Percentiles rank a stretch among this genome's conserved stretches.
These are phyloP conservation scores for Pachycephala philippinensis DNA, from an alignment of 2,113 vertebrate species.

Conservation along the genomic window DNA sequence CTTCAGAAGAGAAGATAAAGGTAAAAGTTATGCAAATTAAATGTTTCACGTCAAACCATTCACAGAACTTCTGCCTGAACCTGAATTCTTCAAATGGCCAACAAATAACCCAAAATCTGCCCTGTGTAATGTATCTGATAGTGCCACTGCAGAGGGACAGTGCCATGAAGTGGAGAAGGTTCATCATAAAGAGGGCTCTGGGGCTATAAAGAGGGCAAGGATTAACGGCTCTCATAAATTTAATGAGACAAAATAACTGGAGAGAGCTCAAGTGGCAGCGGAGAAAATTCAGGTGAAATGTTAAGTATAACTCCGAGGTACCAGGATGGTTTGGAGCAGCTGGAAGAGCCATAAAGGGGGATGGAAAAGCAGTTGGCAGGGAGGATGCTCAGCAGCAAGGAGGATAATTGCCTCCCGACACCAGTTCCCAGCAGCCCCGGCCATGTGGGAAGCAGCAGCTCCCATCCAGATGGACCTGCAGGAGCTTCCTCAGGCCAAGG, in stretches of 20 bases:
- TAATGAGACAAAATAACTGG: background rate
- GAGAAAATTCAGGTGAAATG: background rate
- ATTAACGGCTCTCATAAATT: background rate
- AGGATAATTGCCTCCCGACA: background rate
- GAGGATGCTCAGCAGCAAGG: background rate
- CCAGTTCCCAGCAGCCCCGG: background rate
- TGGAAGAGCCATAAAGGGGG: background rate
- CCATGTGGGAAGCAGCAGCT: background rate
- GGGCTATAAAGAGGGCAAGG: background rate
- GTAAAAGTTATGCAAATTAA: background rate
- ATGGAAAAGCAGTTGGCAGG: background rate
- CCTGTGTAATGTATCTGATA: rapidly evolving
- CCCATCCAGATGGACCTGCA: background rate
- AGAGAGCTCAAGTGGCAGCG: background rate
- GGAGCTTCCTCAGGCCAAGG: background rate
- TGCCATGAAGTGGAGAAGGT: background rate
- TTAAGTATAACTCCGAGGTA: background rate
- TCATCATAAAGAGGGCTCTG: background rate
- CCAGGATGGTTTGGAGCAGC: background rate
- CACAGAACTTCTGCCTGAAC: background rate
- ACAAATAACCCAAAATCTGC: background rate
- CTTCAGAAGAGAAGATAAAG: background rate
- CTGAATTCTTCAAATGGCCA: background rate
- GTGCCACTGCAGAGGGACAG: background rate
- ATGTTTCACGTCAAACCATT: background rate